Evolutionary conservation across 1,140 invertebrate genomes (phyloP), one percentile per base, ranked within the genome.

Genomic region (Agraylea sexmaculata): DNA sequence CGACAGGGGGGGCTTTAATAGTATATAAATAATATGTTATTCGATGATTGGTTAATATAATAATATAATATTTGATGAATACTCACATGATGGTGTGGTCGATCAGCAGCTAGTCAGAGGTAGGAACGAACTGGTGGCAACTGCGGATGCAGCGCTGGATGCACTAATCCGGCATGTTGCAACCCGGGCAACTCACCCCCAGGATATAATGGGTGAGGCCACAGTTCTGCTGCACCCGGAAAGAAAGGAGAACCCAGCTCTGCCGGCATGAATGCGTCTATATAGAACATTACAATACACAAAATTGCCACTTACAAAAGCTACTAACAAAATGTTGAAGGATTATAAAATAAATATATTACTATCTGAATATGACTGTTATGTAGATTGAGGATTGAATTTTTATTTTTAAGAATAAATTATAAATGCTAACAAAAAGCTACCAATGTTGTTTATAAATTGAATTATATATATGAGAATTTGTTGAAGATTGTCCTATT

Each of bases 91-190:
- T 66, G 65, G 63, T 68, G 65, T 64, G 60, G 65, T 80, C 82
- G 86, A 73, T 85, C 83, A 75, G 82, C 80, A 83, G 84, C 83
- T 87, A 88, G 84, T 89, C 84, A 89, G 80, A 89, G 85, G 79
- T 87, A 90, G 71, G 84, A 88, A 75, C 85, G 83, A 72, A 89
- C 85, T 61, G 86, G 85, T 62, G 88, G 88, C 71, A 93, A 85
- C 78, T 95, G 90, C 64, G 89, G 88, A 73, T 94, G 88, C 64
- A 93, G 81, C 62, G 89, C 89, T 58, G 89, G 90, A 70, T 94
- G 90, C 52, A 94, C 85, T 52, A 92, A 74, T 38, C 83, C 83
- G 47, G 83, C 80, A 64, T 89, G 87, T 60, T 90, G 87, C 51
- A 91, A 72, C 35, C 79, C 73, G 43, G 82, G 85, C 57, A 90